Percentiles rank a stretch among this genome's conserved stretches.
These are phyloP conservation scores for Cantharis lateralis DNA, from an alignment of 2,888 invertebrate genomes.

Conservation along the genomic window DNA sequence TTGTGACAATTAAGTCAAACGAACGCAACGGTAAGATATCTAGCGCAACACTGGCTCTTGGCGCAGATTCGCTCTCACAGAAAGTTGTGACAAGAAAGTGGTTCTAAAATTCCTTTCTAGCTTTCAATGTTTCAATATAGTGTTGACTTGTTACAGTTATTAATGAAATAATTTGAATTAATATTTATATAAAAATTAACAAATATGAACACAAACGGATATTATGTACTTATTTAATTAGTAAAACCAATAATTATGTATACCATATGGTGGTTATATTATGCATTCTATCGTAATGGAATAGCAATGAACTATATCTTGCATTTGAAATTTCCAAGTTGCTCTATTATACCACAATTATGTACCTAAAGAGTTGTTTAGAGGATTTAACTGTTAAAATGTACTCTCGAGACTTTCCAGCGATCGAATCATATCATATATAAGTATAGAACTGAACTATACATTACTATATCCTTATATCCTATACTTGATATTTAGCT, in stretches of 20 bases:
- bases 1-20: slow-evolving; percentile 2
- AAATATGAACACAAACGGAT: background rate
- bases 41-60: slow-evolving; percentile 20
- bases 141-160: background rate
- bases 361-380: too few relatives aligned
- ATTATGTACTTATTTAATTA: background rate
- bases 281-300: background rate
- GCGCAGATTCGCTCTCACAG: slow-evolving; percentile 24
- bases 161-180: background rate
- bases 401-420: too few relatives aligned
- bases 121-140: slow-evolving; percentile 11
- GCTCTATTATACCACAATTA: too few relatives aligned
- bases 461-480: too few relatives aligned
- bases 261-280: background rate
- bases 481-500: too few relatives aligned
- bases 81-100: slow-evolving; percentile 26
- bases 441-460: too few relatives aligned
- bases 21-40: slow-evolving; percentile 18
- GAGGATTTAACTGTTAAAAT: too few relatives aligned
- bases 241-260: background rate
- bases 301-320: background rate
- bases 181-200: background rate
- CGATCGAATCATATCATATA: too few relatives aligned
- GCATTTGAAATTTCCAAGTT: too few relatives aligned
- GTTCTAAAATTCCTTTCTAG: slow-evolving; percentile 25